Evolutionary conservation across 2,888 invertebrate species (phyloP).

Genomic region (Agonopterix arenella): DNA sequence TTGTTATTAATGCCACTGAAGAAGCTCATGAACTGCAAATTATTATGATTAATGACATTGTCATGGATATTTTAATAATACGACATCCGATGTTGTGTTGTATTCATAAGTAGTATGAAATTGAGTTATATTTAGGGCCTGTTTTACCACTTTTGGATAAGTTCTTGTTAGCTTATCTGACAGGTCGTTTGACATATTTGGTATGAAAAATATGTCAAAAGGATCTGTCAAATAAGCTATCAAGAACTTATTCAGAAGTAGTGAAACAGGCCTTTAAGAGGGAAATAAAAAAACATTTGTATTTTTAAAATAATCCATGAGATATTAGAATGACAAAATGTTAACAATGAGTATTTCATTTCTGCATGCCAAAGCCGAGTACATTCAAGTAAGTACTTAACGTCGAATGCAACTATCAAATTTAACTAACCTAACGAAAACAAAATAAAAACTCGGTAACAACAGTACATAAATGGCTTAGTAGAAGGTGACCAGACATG

Average conservation of each 20-base stretch:
- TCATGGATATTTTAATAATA: slow-evolving; percentile 5
- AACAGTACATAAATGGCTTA: slow-evolving; percentile 33
- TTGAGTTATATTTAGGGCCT: too few relatives aligned
- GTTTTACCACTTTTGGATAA: too few relatives aligned
- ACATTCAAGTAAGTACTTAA: slow-evolving; percentile 48
- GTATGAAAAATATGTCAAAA: too few relatives aligned
- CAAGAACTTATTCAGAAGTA: too few relatives aligned
- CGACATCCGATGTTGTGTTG: neutral
- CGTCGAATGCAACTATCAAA: slow-evolving; percentile 56
- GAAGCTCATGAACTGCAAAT: slow-evolving; percentile 55
- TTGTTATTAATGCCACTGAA: slow-evolving; percentile 65
- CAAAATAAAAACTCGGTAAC: slow-evolving; percentile 43
- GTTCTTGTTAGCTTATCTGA: too few relatives aligned
- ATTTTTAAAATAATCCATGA: slow-evolving; percentile 43
- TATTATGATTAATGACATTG: slow-evolving; percentile 49
- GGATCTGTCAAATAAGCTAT: too few relatives aligned
- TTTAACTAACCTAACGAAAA: slow-evolving; percentile 29
- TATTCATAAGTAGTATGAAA: too few relatives aligned
- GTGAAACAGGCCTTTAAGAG: too few relatives aligned
- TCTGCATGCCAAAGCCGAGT: slow-evolving; percentile 76
- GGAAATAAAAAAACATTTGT: too few relatives aligned
- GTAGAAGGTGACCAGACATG: slow-evolving; percentile 73
- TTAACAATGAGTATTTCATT: slow-evolving; percentile 59
- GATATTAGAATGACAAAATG: slow-evolving; percentile 31
- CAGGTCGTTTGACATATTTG: too few relatives aligned